Evolutionary conservation across 2,113 vertebrate genomes (phyloP), one percentile per base, ranked within the genome.

Genomic region (Pseudolaguvia tuberculata): DNA sequence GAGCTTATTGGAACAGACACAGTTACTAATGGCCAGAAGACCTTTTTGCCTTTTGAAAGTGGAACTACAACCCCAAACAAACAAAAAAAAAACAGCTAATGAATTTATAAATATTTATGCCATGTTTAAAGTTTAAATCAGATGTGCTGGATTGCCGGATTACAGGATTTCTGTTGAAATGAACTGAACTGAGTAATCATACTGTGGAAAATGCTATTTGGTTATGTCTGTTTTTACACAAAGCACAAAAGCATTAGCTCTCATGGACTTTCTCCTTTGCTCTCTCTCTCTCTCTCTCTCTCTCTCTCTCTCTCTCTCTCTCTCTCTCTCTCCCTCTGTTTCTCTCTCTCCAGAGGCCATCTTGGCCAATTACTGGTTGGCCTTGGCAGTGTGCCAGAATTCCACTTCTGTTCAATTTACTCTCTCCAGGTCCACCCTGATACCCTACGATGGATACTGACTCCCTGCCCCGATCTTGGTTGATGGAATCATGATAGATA

Each of bases 331-430:
- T 74, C 5, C 15, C 23, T 58, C 35, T 70, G 18, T 71, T 53
- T 67, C 23, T 25, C 70, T 45, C 63, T 73, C 65, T 50, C 78
- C 17, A 65, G 68, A 78, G 48, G 51, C 45, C 77, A 70, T 73
- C 48, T 72, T 74, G 58, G 66, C 70, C 52, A 67, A 79, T 80
- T 82, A 73, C 68, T 78, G 73, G 57, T 69, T 51, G 52, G 74
- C 48, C 53, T 61, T 78, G 81, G 83, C 77, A 61, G 58, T 53
- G 23, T 51, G 75, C 79, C 75, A 78, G 69, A 39, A 58, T 51
- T 61, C n/a, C 50, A 59, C 70, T 83, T 18, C 77, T 42, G 78
- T 72, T 82, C 74, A 79, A 62, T 76, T 63, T 70, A 55, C 23
- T 59, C 57, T 31, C 66, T 72, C 66, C 72, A 73, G 75, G 70